Evolutionary conservation across 2,888 invertebrate genomes (phyloP).

Genomic region (Matsumyia berberina): DNA sequence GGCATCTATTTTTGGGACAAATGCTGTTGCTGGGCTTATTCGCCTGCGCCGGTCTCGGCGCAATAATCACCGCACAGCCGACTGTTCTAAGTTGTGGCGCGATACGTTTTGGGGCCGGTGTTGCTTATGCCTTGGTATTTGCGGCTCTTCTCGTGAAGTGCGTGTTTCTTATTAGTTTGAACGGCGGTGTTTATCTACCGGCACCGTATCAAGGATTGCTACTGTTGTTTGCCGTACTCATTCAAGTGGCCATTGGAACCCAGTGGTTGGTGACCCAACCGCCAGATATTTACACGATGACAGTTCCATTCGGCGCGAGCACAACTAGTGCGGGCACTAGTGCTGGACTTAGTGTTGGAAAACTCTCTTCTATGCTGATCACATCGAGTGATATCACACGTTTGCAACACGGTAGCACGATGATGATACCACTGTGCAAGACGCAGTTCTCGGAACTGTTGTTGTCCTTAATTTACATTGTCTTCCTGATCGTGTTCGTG

Average conservation of each 20-base stretch:
- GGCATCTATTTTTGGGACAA: conserved; percentile 94
- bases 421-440: conserved; percentile 86
- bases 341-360: conserved; percentile 49
- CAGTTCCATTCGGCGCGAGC: conserved; percentile 81
- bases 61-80: conserved; percentile 91
- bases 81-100: conserved; percentile 92
- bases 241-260: conserved; percentile 93
- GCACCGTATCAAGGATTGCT: conserved; percentile 96
- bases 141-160: conserved; percentile 96
- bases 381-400: conserved; percentile 80
- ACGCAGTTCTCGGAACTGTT: conserved; percentile 90
- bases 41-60: conserved; percentile 91
- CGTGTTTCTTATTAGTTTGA: conserved; percentile 95
- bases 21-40: conserved; percentile 93
- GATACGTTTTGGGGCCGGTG: conserved; percentile 92
- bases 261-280: conserved; percentile 94
- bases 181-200: conserved; percentile 95
- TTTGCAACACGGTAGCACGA: conserved; percentile 80
- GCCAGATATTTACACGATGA: conserved; percentile 86
- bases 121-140: conserved; percentile 93
- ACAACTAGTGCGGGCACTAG: conserved; percentile 78
- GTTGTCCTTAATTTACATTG: conserved; percentile 92
- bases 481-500: conserved; percentile 93
- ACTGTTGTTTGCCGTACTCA: conserved; percentile 94
- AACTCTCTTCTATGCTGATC: conserved; percentile 76